phyloP scores from a whole-genome alignment of 1,140 invertebrate species.

The Bombus pascuorum region DNA sequence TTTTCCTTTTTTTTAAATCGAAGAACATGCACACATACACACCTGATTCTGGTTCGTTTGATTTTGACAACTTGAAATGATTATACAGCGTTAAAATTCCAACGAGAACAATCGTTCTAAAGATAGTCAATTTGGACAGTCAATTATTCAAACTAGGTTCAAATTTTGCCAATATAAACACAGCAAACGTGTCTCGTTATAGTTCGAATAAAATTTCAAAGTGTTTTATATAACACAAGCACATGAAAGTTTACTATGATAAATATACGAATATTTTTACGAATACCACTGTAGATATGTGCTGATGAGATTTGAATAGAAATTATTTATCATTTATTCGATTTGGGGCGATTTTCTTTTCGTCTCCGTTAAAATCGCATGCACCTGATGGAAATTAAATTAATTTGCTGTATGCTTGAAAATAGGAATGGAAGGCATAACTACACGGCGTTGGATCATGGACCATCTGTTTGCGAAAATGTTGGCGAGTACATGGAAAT shows the following conservation, averaged over 20 bases:
- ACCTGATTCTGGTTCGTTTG: neutral
- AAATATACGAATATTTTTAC: too few relatives aligned
- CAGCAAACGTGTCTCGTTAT: too few relatives aligned
- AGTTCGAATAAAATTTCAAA: too few relatives aligned
- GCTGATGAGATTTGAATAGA: neutral
- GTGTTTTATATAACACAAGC: too few relatives aligned
- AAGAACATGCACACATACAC: neutral
- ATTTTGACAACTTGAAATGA: neutral
- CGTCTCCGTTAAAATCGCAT: neutral
- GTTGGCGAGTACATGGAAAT: conserved; percentile 85
- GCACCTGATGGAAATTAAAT: neutral
- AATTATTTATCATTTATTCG: neutral
- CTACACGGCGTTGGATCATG: conserved; percentile 87
- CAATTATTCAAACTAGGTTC: neutral
- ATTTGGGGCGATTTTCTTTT: neutral
- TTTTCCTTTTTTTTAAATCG: neutral
- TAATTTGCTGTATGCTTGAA: conserved; percentile 12
- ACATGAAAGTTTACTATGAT: too few relatives aligned
- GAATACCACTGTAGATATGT: too few relatives aligned
- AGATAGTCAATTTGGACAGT: neutral
- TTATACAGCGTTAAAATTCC: neutral
- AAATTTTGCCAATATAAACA: too few relatives aligned
- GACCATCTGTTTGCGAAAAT: conserved; percentile 81
- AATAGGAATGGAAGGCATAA: conserved; percentile 85
- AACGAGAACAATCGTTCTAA: neutral